Conservation (phyloP, 37 sponge, comb jelly and placozoan genomes). For the Geodia barretti region DNA sequence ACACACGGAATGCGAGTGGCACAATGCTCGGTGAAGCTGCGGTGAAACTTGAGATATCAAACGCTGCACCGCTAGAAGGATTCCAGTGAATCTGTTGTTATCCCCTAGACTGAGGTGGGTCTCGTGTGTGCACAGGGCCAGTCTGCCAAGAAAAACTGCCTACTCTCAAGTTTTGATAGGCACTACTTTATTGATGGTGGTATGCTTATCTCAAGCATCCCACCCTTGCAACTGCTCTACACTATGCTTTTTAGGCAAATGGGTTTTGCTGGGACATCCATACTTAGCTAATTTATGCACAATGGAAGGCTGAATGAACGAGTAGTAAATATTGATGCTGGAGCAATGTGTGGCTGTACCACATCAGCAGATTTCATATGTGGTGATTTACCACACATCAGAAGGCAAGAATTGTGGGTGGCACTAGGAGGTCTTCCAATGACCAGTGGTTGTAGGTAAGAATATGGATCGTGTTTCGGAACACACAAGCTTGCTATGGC, state of each 20-base stretch:
- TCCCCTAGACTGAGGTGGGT: not conserved
- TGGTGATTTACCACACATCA: not conserved
- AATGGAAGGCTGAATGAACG: not conserved
- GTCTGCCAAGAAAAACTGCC: not conserved
- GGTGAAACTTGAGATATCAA: too few species aligned
- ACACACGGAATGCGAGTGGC: too few species aligned
- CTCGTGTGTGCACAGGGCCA: not conserved
- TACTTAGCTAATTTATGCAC: not conserved
- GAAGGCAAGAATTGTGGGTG: not conserved
- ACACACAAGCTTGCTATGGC: not conserved
- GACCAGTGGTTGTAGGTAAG: not conserved
- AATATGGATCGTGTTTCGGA: not conserved
- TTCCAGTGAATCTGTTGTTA: not conserved
- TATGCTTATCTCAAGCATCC: not conserved
- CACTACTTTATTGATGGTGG: not conserved
- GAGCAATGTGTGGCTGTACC: not conserved
- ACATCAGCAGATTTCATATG: not conserved
- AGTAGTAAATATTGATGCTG: not conserved
- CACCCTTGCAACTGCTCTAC: too few species aligned
- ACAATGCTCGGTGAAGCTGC: too few species aligned
- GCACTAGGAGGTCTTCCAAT: not conserved
- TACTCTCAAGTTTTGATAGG: not conserved
- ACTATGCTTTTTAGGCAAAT: too few species aligned
- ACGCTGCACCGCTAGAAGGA: too few species aligned
- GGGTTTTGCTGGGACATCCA: not conserved